Conservation (phyloP, 1,140 invertebrate species). For the Marisa cornuarietis region DNA sequence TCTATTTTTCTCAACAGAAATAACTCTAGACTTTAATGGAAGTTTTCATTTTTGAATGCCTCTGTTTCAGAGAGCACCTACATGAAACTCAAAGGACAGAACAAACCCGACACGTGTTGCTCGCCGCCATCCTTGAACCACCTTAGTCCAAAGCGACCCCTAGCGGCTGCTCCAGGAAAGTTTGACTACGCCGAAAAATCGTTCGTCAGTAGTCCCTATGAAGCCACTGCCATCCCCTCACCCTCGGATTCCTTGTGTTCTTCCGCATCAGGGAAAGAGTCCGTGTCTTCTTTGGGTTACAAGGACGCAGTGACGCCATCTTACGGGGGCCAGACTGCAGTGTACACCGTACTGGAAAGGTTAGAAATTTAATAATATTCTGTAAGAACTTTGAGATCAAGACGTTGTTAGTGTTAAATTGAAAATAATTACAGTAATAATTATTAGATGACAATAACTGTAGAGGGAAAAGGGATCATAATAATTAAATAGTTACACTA, state of each 20-base stretch:
- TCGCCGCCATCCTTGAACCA: conserved; percentile 1
- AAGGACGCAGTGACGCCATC: conserved; percentile 8
- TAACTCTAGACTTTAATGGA: not conserved
- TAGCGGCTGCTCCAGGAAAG: conserved; percentile 24
- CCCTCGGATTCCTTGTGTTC: conserved; percentile 41
- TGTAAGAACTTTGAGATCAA: no score
- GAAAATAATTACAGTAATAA: conserved; percentile 2
- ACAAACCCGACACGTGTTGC: not conserved
- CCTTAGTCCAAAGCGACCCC: conserved; percentile 15
- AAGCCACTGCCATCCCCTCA: conserved; percentile 33
- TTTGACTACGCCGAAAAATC: conserved; percentile 39
- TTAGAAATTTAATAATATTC: not conserved
- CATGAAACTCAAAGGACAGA: conserved; percentile 26
- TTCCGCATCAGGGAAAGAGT: conserved; percentile 42
- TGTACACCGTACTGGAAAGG: not conserved
- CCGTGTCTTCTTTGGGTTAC: conserved; percentile 17
- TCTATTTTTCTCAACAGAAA: not conserved
- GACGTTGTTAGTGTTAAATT: no score
- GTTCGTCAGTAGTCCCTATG: conserved; percentile 36
- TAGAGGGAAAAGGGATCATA: no score
- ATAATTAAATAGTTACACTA: not conserved
- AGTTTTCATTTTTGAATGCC: not conserved
- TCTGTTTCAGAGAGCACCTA: conserved; percentile 22
- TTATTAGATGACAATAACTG: no score
- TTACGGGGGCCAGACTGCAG: not conserved